Base-by-base conservation (phyloP, 2,113 vertebrate genomes). In the Parus major region DNA sequence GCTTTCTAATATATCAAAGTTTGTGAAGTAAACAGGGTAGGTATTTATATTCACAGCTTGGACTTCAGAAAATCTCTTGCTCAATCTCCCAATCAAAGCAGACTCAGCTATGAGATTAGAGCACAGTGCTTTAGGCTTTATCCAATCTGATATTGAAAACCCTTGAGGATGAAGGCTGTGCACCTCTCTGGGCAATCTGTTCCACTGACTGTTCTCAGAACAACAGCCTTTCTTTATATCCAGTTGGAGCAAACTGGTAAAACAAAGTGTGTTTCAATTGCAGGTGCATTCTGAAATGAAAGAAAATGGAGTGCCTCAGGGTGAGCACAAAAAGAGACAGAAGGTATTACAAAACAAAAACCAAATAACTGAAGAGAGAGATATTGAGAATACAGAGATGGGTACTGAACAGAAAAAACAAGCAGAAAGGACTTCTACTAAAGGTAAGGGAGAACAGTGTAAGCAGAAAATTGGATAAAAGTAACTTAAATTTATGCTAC, bases 261-360 rank as follows among this genome's bases (percentile, higher is more conserved):
- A 86, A 52, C n/a, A 2, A 64, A 61, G 28, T n/a, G 6, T 47
- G 15, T 70, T 96, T 91, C 28, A 92, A 93, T 63, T 95, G n/a
- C 86, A 97, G 97, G 60, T 94, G 42, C 63, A 35, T 92, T 96
- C 82, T 3, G 93, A 96, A 69, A 93, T 80, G 86, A 96, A 96
- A 94, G 88, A 97, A 93, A 97, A 73, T 4, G 29, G 96, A 72
- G n/a, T 75, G 23, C 63, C 68, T 56, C 21, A 5, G 27, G 60
- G 24, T 47, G 53, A 86, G 11, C 17, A 8, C 6, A 42, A 65
- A 65, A 92, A 79, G 25, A 22, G 5, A 42, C 27, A 84, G 73
- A 86, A 71, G 15, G 33, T 64, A 39, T 52, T 52, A 11, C 90
- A 96, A 83, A 84, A 81, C 9, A 63, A 95, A 68, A 50, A 61